These are phyloP conservation scores for Eurytoma adleriae DNA, from an alignment of 2,888 invertebrate species.

Conservation along the genomic window DNA sequence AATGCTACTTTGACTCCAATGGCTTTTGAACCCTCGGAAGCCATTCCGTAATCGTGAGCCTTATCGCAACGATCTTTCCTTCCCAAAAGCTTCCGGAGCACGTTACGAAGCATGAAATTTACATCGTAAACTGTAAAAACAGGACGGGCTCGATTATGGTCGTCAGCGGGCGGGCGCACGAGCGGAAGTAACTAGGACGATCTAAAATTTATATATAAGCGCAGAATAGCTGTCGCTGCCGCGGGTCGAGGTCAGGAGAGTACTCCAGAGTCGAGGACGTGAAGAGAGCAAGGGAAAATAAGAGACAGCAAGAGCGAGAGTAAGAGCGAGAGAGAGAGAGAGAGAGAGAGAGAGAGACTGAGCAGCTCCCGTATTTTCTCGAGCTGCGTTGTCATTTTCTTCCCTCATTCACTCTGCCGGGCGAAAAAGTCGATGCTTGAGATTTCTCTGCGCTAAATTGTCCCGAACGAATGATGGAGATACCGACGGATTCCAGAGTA, in stretches of 20 bases:
- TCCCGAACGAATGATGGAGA: not conserved
- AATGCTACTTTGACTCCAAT: too few species aligned
- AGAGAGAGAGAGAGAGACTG: not conserved
- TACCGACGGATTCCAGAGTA: not conserved
- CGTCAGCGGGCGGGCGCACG: not conserved
- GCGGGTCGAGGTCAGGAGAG: slow-evolving; percentile 22
- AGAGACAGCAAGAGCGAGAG: too few species aligned
- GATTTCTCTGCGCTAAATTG: slow-evolving; percentile 10
- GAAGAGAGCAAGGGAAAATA: slow-evolving; percentile 10
- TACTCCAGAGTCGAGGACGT: slow-evolving; percentile 30
- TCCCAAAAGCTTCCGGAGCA: not conserved
- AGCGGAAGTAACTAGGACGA: slow-evolving; percentile 2
- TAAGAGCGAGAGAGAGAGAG: slow-evolving; percentile 1
- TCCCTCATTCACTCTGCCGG: not conserved
- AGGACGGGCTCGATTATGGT: not conserved
- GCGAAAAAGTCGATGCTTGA: not conserved
- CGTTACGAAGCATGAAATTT: not conserved
- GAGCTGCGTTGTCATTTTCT: slow-evolving; percentile 13
- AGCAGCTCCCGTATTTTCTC: slow-evolving; percentile 22
- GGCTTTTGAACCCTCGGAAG: too few species aligned
- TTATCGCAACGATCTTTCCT: not conserved
- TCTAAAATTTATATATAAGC: slow-evolving; percentile 42
- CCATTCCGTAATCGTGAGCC: not conserved
- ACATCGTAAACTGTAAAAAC: not conserved
- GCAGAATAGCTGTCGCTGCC: slow-evolving; percentile 30